A percentile compares a stretch with the other conserved stretches of the same genome.
These are phyloP conservation scores for Eilema caniola DNA, from an alignment of 2,888 invertebrate genomes.

Conservation along the genomic window DNA sequence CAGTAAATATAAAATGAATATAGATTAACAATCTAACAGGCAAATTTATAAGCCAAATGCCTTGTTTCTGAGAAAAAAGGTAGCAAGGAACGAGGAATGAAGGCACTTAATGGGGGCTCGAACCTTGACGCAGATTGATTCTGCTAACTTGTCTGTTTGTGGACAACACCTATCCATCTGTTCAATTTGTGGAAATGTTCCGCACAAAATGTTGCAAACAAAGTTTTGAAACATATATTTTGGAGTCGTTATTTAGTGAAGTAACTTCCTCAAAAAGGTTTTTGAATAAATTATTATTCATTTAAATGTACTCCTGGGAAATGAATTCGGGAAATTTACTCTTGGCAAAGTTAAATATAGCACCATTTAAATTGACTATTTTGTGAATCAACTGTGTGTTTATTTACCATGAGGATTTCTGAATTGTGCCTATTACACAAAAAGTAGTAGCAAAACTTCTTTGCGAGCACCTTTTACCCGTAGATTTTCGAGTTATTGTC, in stretches of 20 bases:
- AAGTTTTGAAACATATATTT: not conserved
- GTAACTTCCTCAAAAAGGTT: not conserved
- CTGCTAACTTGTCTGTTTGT: constrained; percentile 55
- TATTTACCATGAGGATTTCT: not conserved
- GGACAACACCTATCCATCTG: constrained; percentile 28
- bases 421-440: not conserved
- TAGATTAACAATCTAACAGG: not conserved
- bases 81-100: constrained; percentile 65
- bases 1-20: not conserved
- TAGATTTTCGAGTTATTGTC: too few species aligned
- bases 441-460: not conserved
- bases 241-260: not conserved
- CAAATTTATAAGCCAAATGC: constrained; percentile 15
- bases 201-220: constrained; percentile 6
- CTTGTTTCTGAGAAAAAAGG: constrained; percentile 61
- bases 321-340: not conserved
- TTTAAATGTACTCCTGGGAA: not conserved
- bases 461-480: not conserved
- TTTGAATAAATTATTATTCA: not conserved
- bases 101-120: constrained; percentile 71
- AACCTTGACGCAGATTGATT: constrained; percentile 74
- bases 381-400: not conserved
- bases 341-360: not conserved
- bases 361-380: not conserved
- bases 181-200: constrained; percentile 36